Conservation (phyloP, 1,140 invertebrate genomes). For the Berghia stephanieae region DNA sequence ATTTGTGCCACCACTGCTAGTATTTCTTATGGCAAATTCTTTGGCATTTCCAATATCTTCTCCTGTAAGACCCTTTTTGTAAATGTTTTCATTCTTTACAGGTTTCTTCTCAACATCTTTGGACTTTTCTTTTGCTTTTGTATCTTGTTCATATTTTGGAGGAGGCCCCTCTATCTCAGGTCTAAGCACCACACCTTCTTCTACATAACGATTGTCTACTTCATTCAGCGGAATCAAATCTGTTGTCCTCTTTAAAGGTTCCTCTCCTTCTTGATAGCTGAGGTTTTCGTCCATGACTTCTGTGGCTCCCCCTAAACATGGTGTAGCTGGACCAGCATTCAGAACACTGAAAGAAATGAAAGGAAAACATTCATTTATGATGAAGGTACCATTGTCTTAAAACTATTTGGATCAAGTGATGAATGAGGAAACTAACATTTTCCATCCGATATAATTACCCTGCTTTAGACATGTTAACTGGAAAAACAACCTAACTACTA, state of each 20-base stretch:
- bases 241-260: slow-evolving; percentile 50
- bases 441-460: too few species aligned
- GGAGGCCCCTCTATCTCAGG: slow-evolving; percentile 47
- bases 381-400: neutral
- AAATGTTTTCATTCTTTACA: slow-evolving; percentile 13
- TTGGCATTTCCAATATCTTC: slow-evolving; percentile 17
- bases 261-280: slow-evolving; percentile 54
- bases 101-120: slow-evolving; percentile 28
- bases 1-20: too few species aligned
- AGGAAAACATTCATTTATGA: neutral
- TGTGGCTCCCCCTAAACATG: slow-evolving; percentile 56
- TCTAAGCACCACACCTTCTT: slow-evolving; percentile 51
- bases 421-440: too few species aligned
- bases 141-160: slow-evolving; percentile 54
- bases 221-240: slow-evolving; percentile 45
- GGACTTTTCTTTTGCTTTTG: slow-evolving; percentile 39
- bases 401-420: too few species aligned
- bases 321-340: slow-evolving; percentile 50
- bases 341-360: slow-evolving; percentile 41
- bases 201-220: slow-evolving; percentile 55
- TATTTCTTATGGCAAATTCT: too few species aligned
- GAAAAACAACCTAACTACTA: too few species aligned
- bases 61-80: slow-evolving; percentile 16
- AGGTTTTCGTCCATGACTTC: slow-evolving; percentile 63
- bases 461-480: too few species aligned